These are phyloP conservation scores for Physocephala rufipes DNA, from an alignment of 2,888 invertebrate genomes.

Conservation along the genomic window DNA sequence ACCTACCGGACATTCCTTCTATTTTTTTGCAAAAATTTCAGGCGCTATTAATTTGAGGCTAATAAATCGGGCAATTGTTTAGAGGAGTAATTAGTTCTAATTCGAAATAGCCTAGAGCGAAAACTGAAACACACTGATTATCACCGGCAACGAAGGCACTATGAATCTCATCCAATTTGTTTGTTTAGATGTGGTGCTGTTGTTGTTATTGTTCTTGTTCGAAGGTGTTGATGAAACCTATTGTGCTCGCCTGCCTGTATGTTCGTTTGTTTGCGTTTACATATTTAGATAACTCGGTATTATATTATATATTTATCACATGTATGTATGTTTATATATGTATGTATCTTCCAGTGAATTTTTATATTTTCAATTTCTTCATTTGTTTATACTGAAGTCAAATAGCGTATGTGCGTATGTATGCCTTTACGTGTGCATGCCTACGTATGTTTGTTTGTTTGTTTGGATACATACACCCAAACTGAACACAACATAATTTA, in stretches of 20 bases:
- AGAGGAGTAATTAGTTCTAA: conserved; percentile 22
- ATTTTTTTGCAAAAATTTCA: conserved; percentile 10
- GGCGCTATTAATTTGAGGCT: not conserved
- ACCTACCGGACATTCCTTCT: not conserved
- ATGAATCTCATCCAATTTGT: too few species aligned
- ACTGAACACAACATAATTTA: conserved; percentile 37
- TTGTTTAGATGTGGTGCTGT: conserved; percentile 3
- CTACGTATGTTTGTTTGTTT: too few species aligned
- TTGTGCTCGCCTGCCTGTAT: too few species aligned
- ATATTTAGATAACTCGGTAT: too few species aligned
- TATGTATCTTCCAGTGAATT: conserved; percentile 28
- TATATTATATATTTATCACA: too few species aligned
- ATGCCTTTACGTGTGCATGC: too few species aligned
- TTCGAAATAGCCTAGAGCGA: conserved; percentile 36
- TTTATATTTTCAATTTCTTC: conserved; percentile 11
- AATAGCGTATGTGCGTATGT: conserved; percentile 7
- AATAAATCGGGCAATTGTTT: conserved; percentile 11
- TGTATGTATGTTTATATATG: not conserved
- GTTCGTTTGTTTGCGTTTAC: too few species aligned
- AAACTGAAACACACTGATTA: conserved; percentile 41
- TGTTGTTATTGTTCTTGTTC: conserved; percentile 17
- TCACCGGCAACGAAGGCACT: too few species aligned
- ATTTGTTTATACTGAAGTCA: conserved; percentile 25
- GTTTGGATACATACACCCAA: conserved; percentile 13
- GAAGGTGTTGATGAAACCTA: conserved; percentile 23